phyloP scores from a whole-genome alignment of 2,888 invertebrate genomes.

The Eupithecia insigniata region DNA sequence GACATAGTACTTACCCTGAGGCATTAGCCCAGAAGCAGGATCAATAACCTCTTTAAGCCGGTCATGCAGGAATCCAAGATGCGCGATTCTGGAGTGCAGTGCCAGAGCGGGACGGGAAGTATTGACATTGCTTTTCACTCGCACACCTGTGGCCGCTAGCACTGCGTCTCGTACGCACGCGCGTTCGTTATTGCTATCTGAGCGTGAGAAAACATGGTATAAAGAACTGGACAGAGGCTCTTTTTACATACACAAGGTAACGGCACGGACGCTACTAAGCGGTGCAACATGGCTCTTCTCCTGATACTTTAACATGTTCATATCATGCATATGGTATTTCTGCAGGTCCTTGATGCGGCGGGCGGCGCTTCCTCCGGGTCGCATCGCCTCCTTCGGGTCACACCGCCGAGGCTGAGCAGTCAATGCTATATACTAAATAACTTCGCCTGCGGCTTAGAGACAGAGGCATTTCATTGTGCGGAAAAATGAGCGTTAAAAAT shows the following conservation, averaged over 20 bases:
- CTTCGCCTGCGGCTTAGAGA: not conserved
- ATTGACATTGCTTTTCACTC: slow-evolving; percentile 86
- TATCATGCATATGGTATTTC: no score
- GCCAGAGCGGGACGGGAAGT: slow-evolving; percentile 82
- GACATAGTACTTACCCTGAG: slow-evolving; percentile 70
- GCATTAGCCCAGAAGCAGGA: slow-evolving; percentile 86
- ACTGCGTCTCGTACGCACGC: slow-evolving; percentile 89
- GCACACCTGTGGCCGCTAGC: slow-evolving; percentile 94
- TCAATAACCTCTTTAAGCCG: slow-evolving; percentile 92
- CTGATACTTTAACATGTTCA: no score
- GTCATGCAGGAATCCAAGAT: slow-evolving; percentile 94
- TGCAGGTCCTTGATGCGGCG: no score
- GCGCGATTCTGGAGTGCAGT: slow-evolving; percentile 90
- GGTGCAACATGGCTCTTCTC: no score
- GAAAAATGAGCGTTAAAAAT: not conserved
- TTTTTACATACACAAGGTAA: no score
- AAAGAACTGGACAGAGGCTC: not conserved
- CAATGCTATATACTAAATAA: no score
- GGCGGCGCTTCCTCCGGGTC: no score
- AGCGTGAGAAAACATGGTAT: not conserved
- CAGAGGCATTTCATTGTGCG: not conserved
- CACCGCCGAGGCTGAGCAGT: no score
- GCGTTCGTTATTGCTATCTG: slow-evolving; percentile 60
- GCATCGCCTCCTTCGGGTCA: no score
- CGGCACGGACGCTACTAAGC: no score